These are phyloP conservation scores for Halocaridina rubra DNA, from an alignment of 2,888 invertebrate genomes.

Conservation along the genomic window DNA sequence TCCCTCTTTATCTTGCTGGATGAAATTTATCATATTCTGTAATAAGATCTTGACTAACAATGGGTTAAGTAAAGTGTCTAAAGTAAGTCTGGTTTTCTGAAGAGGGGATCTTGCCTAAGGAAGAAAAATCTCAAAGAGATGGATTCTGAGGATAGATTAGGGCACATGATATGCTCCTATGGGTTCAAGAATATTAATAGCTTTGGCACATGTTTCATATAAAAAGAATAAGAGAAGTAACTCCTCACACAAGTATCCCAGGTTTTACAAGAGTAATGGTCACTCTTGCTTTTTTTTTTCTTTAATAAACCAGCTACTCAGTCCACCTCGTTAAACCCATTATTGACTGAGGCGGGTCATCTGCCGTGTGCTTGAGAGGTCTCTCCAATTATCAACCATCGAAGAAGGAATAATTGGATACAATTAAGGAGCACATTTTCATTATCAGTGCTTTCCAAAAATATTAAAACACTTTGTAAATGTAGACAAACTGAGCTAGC, in stretches of 20 bases:
- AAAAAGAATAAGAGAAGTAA: too few species aligned
- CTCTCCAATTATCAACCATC: background rate
- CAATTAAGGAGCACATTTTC: too few species aligned
- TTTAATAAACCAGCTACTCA: constrained; percentile 18
- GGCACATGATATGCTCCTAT: too few species aligned
- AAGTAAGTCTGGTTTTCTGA: background rate
- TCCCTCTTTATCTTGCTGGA: background rate
- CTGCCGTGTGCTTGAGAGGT: background rate
- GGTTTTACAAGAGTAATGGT: too few species aligned
- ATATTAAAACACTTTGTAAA: too few species aligned
- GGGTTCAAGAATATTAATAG: too few species aligned
- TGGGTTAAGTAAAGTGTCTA: constrained; percentile 30
- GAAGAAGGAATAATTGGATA: too few species aligned
- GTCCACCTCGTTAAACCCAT: constrained; percentile 25
- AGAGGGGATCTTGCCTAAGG: background rate
- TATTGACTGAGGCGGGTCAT: constrained; percentile 21
- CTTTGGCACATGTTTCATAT: too few species aligned
- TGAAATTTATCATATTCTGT: background rate
- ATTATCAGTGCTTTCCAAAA: too few species aligned
- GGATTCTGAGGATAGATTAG: too few species aligned
- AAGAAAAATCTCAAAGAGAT: background rate
- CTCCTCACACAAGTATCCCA: too few species aligned
- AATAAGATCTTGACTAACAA: constrained; percentile 33
- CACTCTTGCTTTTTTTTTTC: background rate
- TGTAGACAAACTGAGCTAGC: too few species aligned